phyloP scores from a whole-genome alignment of 2,113 vertebrate species.

The Cryptotis parvus region DNA sequence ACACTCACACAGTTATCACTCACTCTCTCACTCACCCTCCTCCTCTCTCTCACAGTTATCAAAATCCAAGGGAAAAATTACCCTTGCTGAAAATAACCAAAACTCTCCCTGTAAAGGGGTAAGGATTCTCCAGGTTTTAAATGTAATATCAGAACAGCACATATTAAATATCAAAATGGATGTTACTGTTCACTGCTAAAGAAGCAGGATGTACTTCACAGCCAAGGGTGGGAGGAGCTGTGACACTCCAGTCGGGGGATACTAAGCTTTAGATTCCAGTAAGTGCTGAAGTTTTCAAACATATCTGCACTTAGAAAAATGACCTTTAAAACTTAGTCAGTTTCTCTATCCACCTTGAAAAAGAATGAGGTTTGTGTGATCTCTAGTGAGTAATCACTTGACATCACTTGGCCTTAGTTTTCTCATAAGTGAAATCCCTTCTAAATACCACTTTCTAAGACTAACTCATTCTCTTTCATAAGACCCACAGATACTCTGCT shows the following conservation, averaged over 20 bases:
- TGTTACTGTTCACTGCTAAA: slow-evolving; percentile 33
- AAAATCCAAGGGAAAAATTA: neutral
- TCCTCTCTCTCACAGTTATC: neutral
- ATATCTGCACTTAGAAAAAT: slow-evolving; percentile 37
- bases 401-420: neutral
- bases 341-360: neutral
- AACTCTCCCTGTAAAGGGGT: neutral
- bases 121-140: slow-evolving; percentile 11
- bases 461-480: neutral
- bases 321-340: neutral
- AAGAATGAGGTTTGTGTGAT: neutral
- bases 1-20: neutral
- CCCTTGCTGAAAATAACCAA: slow-evolving; percentile 37
- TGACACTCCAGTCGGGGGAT: neutral
- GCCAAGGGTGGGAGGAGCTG: neutral
- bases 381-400: neutral
- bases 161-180: neutral
- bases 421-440: neutral
- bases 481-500: neutral
- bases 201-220: slow-evolving; percentile 42
- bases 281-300: neutral
- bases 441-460: neutral
- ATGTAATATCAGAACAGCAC: neutral
- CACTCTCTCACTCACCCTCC: too few relatives aligned
- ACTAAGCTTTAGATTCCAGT: slow-evolving; percentile 47